These are phyloP conservation scores for Nomada fucata DNA, from an alignment of 2,888 invertebrate species.

Conservation along the genomic window DNA sequence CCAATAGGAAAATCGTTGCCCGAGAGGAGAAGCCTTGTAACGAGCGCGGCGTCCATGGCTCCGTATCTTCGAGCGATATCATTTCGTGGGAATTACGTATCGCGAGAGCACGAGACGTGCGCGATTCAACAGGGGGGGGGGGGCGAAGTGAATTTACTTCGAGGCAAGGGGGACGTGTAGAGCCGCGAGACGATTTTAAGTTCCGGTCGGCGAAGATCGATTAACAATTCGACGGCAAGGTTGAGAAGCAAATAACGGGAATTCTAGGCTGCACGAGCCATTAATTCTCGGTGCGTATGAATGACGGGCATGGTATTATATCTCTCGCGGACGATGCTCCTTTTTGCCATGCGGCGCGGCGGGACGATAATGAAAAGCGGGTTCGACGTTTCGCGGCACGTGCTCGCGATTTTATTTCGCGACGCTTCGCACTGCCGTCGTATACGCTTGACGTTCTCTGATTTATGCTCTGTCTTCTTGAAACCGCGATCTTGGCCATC, in stretches of 20 bases:
- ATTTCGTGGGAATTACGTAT: background rate
- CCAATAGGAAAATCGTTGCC: constrained; percentile 28
- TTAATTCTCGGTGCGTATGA: constrained; percentile 72
- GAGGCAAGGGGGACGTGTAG: too few species aligned
- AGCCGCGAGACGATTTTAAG: too few species aligned
- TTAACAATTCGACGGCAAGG: constrained; percentile 24
- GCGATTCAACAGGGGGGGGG: constrained; percentile 3
- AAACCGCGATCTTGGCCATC: constrained; percentile 16
- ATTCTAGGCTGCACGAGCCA: constrained; percentile 47
- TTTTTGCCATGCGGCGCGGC: constrained; percentile 44
- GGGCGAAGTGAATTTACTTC: too few species aligned
- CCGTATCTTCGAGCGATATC: background rate
- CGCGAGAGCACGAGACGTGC: constrained; percentile 17
- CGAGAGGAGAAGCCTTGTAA: constrained; percentile 5
- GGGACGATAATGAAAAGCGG: constrained; percentile 68
- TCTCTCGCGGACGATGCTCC: constrained; percentile 53
- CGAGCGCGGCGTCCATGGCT: background rate
- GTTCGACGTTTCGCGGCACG: constrained; percentile 69
- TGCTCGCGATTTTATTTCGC: constrained; percentile 53
- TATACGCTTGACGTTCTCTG: constrained; percentile 64
- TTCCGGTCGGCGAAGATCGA: constrained; percentile 2
- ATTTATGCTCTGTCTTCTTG: constrained; percentile 41
- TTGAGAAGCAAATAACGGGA: constrained; percentile 50
- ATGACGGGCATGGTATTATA: constrained; percentile 70
- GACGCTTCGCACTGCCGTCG: constrained; percentile 28